Percentiles rank a stretch among this genome's conserved stretches.
Conservation (phyloP, 2,888 invertebrate genomes). For the Dynastes tityus region DNA sequence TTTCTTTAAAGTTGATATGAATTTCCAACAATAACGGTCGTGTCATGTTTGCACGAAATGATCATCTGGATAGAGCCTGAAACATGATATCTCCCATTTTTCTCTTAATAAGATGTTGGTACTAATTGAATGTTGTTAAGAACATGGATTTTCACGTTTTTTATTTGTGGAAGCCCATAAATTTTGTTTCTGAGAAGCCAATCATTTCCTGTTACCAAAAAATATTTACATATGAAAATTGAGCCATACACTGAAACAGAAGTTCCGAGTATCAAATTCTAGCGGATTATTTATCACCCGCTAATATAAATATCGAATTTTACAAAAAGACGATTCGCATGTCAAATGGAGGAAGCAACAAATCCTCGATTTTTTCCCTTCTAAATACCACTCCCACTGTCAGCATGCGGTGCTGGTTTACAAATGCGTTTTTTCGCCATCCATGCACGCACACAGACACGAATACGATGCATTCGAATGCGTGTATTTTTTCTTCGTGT, state of each 20-base stretch:
- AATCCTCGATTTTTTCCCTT: slow-evolving; percentile 33
- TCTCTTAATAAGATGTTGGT: too few species aligned
- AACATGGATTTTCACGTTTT: too few species aligned
- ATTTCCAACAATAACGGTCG: too few species aligned
- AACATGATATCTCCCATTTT: too few species aligned
- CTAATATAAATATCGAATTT: slow-evolving; percentile 38
- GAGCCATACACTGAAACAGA: background rate
- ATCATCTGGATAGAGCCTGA: too few species aligned
- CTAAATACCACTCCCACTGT: slow-evolving; percentile 42
- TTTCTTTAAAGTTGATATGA: too few species aligned
- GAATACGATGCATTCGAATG: slow-evolving; percentile 23
- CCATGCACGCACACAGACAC: background rate
- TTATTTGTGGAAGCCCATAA: background rate
- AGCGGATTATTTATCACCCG: background rate
- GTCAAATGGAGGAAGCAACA: slow-evolving; percentile 46
- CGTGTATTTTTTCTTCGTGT: slow-evolving; percentile 35
- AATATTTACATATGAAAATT: background rate
- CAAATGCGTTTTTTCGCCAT: slow-evolving; percentile 36
- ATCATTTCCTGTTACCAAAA: background rate
- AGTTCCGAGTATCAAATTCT: slow-evolving; percentile 29
- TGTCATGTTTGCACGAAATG: too few species aligned
- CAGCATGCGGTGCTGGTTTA: slow-evolving; percentile 38
- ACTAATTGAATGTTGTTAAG: too few species aligned
- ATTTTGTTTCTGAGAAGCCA: background rate
- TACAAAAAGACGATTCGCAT: slow-evolving; percentile 39